phyloP scores from a whole-genome alignment of 2,113 vertebrate species.

The Axis porcinus region DNA sequence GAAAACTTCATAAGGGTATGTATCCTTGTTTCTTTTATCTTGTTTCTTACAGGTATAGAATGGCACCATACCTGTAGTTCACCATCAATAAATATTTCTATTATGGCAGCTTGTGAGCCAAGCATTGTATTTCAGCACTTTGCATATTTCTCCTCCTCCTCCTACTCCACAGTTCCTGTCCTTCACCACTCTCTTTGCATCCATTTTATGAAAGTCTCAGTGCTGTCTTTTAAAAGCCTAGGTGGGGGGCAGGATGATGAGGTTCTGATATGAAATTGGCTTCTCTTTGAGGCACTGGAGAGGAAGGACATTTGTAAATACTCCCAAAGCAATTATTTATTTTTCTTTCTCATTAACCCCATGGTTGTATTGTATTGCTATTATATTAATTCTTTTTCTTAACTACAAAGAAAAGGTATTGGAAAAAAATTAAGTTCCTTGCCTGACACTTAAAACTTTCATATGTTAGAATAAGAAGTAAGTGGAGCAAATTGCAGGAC shows the following conservation, averaged over 20 bases:
- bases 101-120: not conserved
- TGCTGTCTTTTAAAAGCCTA: not conserved
- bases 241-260: not conserved
- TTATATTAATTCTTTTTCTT: not conserved
- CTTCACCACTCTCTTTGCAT: not conserved
- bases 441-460: not conserved
- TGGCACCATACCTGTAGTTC: accelerated
- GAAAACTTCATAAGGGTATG: not conserved
- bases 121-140: not conserved
- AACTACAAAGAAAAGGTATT: not conserved
- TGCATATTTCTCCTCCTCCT: not conserved
- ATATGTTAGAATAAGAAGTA: not conserved
- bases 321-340: not conserved
- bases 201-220: not conserved
- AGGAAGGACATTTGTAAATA: not conserved
- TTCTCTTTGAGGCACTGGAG: not conserved
- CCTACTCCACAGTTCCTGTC: not conserved
- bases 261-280: not conserved
- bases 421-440: not conserved
- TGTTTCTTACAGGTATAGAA: not conserved
- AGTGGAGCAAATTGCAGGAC: not conserved
- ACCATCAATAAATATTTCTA: not conserved
- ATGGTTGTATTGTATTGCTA: not conserved
- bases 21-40: not conserved
- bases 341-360: not conserved